Evolutionary conservation across 2,113 vertebrate genomes (phyloP).

Genomic region (Protomyctophum bolini): DNA sequence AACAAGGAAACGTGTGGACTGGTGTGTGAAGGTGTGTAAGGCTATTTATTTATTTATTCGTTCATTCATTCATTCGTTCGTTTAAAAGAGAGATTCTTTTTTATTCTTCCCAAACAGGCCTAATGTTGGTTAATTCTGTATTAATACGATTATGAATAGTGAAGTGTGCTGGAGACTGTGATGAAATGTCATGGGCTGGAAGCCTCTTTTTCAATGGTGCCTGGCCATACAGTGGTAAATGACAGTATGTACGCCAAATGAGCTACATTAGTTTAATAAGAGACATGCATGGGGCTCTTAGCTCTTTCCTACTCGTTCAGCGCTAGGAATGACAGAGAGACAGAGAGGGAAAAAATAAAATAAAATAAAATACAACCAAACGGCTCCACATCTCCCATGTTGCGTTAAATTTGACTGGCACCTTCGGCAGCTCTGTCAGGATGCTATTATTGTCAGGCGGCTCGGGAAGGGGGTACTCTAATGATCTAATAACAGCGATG

Average conservation of each 20-base stretch:
- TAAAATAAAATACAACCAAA: neutral
- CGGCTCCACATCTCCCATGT: conserved; percentile 20
- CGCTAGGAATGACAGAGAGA: conserved; percentile 1
- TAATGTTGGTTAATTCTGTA: conserved; percentile 73
- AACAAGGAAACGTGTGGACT: conserved; percentile 70
- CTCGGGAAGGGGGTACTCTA: conserved; percentile 55
- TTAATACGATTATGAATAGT: conserved; percentile 78
- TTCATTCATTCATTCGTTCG: conserved; percentile 39
- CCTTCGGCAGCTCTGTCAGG: conserved; percentile 60
- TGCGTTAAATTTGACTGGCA: conserved; percentile 66
- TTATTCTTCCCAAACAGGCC: conserved; percentile 61
- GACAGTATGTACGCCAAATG: conserved; percentile 71
- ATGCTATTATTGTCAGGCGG: conserved; percentile 66
- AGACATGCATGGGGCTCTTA: conserved; percentile 50
- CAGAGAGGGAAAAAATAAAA: neutral
- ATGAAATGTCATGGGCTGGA: conserved; percentile 53
- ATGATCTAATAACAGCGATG: conserved; percentile 62
- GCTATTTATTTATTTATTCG: conserved; percentile 44
- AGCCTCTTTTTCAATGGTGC: conserved; percentile 55
- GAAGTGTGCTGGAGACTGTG: conserved; percentile 63
- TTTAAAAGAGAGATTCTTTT: conserved; percentile 71
- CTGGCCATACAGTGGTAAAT: conserved; percentile 72
- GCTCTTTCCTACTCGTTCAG: conserved; percentile 37
- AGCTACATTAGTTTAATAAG: conserved; percentile 67
- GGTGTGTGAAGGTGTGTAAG: conserved; percentile 47